These are phyloP conservation scores for Saccopteryx bilineata DNA, from an alignment of 2,113 vertebrate species.

Conservation along the genomic window DNA sequence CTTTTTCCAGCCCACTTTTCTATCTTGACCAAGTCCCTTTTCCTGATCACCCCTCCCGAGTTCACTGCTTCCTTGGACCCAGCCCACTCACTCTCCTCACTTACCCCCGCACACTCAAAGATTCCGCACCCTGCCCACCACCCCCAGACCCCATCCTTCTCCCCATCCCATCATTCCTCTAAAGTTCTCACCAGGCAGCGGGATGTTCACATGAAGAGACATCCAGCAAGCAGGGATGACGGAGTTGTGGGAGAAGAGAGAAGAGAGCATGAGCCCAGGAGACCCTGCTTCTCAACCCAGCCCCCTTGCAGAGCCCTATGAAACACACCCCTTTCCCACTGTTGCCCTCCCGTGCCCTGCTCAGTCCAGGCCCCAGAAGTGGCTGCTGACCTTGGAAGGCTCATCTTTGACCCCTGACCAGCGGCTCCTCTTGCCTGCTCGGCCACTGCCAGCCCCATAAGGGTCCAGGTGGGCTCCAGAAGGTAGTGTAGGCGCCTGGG, in stretches of 20 bases:
- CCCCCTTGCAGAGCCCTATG: neutral
- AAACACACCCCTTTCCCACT: neutral
- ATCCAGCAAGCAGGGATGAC: neutral
- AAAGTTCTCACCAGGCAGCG: slow-evolving; percentile 70
- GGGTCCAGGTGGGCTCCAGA: slow-evolving; percentile 92
- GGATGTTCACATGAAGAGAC: neutral
- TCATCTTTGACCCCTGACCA: slow-evolving; percentile 94
- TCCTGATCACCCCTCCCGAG: neutral
- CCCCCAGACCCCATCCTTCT: neutral
- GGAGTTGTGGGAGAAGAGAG: neutral
- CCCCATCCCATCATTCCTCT: neutral
- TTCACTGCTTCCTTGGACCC: neutral
- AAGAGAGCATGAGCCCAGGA: neutral
- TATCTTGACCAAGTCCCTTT: neutral
- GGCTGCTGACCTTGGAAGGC: slow-evolving; percentile 90
- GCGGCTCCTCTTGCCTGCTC: slow-evolving; percentile 90
- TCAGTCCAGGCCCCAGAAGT: neutral
- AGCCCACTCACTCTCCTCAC: neutral
- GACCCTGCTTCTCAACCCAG: neutral
- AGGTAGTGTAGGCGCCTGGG: slow-evolving; percentile 90
- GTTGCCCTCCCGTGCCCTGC: neutral
- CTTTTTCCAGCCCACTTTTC: neutral
- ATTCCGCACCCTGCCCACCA: neutral
- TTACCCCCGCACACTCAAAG: neutral
- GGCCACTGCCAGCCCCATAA: slow-evolving; percentile 90